Evolutionary conservation across 92 coral and sea anemone genomes (phyloP).

Genomic region (Palythoa heliodiscus): DNA sequence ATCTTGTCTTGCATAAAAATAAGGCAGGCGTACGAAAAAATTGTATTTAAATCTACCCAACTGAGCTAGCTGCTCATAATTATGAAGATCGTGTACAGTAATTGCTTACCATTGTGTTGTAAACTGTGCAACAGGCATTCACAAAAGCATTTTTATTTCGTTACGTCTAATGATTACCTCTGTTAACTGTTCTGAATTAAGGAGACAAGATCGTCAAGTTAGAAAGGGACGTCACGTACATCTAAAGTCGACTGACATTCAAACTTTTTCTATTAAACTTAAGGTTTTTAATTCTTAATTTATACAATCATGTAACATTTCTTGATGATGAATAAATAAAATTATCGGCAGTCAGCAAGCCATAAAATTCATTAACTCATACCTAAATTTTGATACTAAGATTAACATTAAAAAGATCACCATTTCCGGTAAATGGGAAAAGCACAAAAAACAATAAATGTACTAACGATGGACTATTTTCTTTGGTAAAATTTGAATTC

Average conservation of each 20-base stretch:
- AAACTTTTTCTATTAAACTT: not conserved
- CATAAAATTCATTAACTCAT: not conserved
- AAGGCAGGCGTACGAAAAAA: not conserved
- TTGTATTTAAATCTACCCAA: not conserved
- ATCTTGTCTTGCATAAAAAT: not conserved
- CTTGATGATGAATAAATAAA: not conserved
- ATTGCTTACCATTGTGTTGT: not conserved
- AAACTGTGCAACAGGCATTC: not conserved
- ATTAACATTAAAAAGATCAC: too few relatives aligned
- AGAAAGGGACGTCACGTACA: too few relatives aligned
- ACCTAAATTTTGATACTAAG: not conserved
- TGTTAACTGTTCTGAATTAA: too few relatives aligned
- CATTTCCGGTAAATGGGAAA: not conserved
- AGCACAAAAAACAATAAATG: not conserved
- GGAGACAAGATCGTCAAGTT: too few relatives aligned
- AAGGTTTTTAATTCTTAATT: not conserved
- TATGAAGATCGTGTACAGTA: not conserved
- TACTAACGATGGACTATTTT: not conserved
- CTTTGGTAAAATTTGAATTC: not conserved
- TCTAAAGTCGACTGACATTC: too few relatives aligned
- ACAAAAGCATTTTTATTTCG: too few relatives aligned
- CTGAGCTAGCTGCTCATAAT: not conserved
- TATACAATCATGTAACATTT: not conserved
- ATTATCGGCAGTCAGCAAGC: not conserved
- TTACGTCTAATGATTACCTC: too few relatives aligned